Evolutionary conservation across 2,888 invertebrate species (phyloP).

Genomic region (Apantesis nais): DNA sequence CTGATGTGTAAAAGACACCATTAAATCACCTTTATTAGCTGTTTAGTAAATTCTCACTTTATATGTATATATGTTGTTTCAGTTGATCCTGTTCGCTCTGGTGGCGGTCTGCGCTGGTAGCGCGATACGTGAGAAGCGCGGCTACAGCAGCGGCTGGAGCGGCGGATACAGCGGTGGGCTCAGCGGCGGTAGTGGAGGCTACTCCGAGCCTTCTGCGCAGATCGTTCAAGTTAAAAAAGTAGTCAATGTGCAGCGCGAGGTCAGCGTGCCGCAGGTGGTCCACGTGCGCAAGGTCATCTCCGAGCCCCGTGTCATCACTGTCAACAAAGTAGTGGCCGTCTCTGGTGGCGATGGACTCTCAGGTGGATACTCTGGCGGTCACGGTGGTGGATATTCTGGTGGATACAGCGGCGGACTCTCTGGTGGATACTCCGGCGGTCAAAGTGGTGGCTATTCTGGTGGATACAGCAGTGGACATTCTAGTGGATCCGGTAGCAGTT

Average conservation of each 20-base stretch:
- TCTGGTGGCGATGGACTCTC: constrained; percentile 26
- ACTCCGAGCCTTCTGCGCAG: constrained; percentile 47
- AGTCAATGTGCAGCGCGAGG: constrained; percentile 57
- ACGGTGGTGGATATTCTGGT: constrained; percentile 26
- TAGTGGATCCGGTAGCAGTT: constrained; percentile 21
- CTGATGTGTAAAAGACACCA: neutral
- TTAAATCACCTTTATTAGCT: neutral
- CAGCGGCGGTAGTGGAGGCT: constrained; percentile 27
- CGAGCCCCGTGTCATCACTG: constrained; percentile 63
- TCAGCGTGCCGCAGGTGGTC: constrained; percentile 57
- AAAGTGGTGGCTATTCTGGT: constrained; percentile 24
- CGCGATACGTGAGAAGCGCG: constrained; percentile 41
- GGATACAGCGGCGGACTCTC: constrained; percentile 21
- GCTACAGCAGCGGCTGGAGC: constrained; percentile 21
- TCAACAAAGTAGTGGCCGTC: constrained; percentile 54
- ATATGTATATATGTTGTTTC: constrained; percentile 9
- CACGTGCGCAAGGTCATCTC: constrained; percentile 62
- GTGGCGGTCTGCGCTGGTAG: constrained; percentile 32
- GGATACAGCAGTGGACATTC: constrained; percentile 5
- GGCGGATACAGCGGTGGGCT: constrained; percentile 14
- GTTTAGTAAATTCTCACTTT: too few species aligned
- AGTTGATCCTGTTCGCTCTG: constrained; percentile 34
- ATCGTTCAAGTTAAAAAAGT: constrained; percentile 56
- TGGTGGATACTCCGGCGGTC: constrained; percentile 36
- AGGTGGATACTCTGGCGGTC: constrained; percentile 26